Evolutionary conservation across 2,797 vertebrate species (phyloP).

Genomic region (Ceryle rudis): DNA sequence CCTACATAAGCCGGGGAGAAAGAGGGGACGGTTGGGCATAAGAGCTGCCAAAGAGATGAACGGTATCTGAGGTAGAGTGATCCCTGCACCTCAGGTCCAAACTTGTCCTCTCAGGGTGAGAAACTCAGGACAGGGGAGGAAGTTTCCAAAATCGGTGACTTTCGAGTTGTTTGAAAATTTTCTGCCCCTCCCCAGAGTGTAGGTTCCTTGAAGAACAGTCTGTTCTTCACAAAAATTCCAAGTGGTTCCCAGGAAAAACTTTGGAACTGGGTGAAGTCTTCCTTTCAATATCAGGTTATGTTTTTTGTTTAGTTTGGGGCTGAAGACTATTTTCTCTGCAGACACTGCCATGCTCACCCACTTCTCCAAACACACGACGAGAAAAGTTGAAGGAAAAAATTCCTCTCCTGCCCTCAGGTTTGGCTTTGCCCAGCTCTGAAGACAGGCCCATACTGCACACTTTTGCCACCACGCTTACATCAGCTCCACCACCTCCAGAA

Average conservation of each 20-base stretch:
- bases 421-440: background rate
- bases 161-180: background rate
- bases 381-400: background rate
- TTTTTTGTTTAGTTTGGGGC: background rate
- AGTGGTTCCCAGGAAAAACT: background rate
- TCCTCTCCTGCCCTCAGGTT: background rate
- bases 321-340: background rate
- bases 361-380: background rate
- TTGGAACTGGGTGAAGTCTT: background rate
- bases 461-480: background rate
- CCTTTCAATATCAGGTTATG: background rate
- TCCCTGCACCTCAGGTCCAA: background rate
- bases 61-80: background rate
- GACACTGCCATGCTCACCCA: background rate
- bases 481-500: constrained; percentile 20
- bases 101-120: background rate
- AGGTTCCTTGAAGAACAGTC: background rate
- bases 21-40: background rate
- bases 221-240: background rate
- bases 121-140: accelerated
- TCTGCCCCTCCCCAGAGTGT: background rate
- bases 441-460: background rate
- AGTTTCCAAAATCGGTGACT: background rate
- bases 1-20: background rate
- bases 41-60: background rate